These are phyloP conservation scores for Samia ricini DNA, from an alignment of 1,140 invertebrate genomes.

Conservation along the genomic window DNA sequence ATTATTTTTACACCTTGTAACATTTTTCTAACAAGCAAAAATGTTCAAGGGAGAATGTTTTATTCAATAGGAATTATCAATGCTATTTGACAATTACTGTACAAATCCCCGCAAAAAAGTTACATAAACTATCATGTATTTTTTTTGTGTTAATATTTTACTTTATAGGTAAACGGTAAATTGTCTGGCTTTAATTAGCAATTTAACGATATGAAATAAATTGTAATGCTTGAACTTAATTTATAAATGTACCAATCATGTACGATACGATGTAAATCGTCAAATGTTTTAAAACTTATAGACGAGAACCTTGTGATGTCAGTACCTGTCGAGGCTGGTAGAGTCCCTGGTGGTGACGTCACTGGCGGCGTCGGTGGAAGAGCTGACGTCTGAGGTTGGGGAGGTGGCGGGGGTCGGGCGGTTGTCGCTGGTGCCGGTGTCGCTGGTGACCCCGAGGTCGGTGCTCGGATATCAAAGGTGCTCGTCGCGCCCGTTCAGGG, in stretches of 20 bases:
- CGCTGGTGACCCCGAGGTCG: constrained; percentile 39
- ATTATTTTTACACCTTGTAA: constrained; percentile 1
- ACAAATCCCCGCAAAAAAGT: too few species aligned
- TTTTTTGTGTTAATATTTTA: too few species aligned
- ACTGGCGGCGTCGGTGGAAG: constrained; percentile 64
- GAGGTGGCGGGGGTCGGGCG: constrained; percentile 43
- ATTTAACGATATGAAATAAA: too few species aligned
- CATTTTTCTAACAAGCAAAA: neutral
- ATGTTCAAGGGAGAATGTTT: neutral
- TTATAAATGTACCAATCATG: too few species aligned
- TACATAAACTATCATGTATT: too few species aligned
- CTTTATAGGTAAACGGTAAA: too few species aligned
- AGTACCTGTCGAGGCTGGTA: constrained; percentile 51
- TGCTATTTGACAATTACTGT: too few species aligned
- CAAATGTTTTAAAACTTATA: constrained; percentile 20
- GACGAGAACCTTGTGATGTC: constrained; percentile 27
- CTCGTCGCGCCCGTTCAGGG: constrained; percentile 86
- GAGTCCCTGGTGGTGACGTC: constrained; percentile 67
- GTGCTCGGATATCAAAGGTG: constrained; percentile 78
- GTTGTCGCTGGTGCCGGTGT: constrained; percentile 34
- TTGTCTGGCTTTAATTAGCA: too few species aligned
- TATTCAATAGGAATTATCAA: too few species aligned
- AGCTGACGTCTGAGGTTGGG: constrained; percentile 79
- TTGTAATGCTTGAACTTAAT: too few species aligned
- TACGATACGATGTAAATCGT: too few species aligned